Conservation (phyloP, 2,113 vertebrate species). For the Muntiacus muntjak region DNA sequence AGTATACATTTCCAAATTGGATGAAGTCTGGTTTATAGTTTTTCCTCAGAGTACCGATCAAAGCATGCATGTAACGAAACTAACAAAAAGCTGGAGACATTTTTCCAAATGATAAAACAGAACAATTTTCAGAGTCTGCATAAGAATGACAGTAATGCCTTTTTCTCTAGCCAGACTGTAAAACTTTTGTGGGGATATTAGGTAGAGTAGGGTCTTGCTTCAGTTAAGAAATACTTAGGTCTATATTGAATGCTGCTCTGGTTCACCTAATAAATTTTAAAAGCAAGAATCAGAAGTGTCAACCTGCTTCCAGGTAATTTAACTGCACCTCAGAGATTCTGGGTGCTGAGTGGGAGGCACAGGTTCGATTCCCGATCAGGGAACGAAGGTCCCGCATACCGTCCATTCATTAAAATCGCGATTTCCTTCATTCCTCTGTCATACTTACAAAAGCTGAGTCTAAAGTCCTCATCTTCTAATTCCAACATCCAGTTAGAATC, state of each 20-base stretch:
- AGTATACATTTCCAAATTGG: background rate
- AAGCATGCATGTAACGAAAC: background rate
- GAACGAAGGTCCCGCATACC: background rate
- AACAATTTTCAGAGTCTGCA: background rate
- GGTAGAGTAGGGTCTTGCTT: background rate
- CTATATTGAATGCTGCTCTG: background rate
- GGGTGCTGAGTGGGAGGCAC: background rate
- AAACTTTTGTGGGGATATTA: background rate
- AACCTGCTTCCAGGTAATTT: background rate
- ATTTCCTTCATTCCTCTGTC: background rate
- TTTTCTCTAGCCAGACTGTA: background rate
- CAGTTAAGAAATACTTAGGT: background rate
- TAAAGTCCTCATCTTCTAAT: background rate
- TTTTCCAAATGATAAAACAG: background rate
- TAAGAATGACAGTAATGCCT: background rate
- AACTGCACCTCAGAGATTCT: background rate
- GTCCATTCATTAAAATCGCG: background rate
- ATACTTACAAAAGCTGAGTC: background rate
- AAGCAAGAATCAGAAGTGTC: background rate
- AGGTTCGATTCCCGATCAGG: background rate
- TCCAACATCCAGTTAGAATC: background rate
- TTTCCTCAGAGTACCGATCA: background rate
- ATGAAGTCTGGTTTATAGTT: background rate
- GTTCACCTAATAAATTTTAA: background rate
- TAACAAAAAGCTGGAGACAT: background rate